These are phyloP conservation scores for Reinhardtius hippoglossoides DNA, from an alignment of 2,113 vertebrate species.

Conservation along the genomic window DNA sequence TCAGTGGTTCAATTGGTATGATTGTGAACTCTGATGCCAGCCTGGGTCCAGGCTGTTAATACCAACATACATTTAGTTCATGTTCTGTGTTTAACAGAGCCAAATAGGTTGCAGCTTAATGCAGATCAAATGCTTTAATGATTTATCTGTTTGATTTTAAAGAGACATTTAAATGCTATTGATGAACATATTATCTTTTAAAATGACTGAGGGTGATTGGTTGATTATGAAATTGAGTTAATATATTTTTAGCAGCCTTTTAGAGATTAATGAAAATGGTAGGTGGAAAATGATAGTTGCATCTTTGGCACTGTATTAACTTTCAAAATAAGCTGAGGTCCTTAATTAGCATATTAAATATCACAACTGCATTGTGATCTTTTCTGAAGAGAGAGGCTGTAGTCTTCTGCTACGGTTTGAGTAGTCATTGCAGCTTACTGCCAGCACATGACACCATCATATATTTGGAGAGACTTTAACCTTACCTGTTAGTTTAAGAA, in stretches of 20 bases:
- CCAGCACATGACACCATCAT: neutral
- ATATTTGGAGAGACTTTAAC: neutral
- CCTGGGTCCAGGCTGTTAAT: neutral
- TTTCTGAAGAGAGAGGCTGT: neutral
- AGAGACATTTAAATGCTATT: neutral
- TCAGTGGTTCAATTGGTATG: neutral
- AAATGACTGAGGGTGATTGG: no score
- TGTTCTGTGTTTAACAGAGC: neutral
- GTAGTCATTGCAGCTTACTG: neutral
- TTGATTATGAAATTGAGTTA: neutral
- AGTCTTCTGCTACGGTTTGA: no score
- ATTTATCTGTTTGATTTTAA: neutral
- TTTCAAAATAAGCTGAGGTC: neutral
- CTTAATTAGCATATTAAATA: neutral
- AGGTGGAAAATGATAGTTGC: neutral
- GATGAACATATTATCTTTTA: neutral
- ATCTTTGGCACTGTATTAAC: neutral
- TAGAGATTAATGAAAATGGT: neutral
- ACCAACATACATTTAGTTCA: neutral
- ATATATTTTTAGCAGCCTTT: neutral
- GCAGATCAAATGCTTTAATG: neutral
- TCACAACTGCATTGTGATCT: neutral
- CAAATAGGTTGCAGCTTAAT: conserved; percentile 2
- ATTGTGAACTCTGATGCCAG: conserved; percentile 9
- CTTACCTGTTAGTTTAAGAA: neutral